Base-by-base conservation (phyloP, 2,888 invertebrate species). In the Itoplectis maculator region DNA sequence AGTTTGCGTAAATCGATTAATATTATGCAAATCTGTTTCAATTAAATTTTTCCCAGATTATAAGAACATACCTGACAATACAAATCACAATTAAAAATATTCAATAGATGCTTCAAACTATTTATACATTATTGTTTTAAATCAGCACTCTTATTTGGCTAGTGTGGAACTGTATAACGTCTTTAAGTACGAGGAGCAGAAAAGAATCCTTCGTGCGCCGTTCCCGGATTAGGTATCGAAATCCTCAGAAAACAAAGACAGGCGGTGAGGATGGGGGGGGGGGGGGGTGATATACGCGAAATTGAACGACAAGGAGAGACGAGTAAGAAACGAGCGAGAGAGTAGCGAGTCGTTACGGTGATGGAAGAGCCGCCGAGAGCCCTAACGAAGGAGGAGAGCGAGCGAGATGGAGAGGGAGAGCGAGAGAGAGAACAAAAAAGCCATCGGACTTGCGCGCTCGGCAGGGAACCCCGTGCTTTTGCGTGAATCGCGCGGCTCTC, bases 381-480 rank as follows among this genome's bases (percentile, higher is more conserved):
- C 3, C n/a, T 2, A 29, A 29, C 29, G 29, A 54, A 61, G 61
- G 45, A 5, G 2, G 11, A 15, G 5, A 5, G 29, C 2, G 29
- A 5, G 5, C 3, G 45, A 68, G 23, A 59, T 11, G 29, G 29
- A 29, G 29, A 5, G 5, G 29, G 45, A 68, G 23, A 59, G 18
- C 11, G 9, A 13, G 45, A 59, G 42, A 23, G 20, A 42, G 23
- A 59, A n/a, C n/a, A 35, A 65, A 66, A 73, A 54, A 77, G 61
- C 42, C 75, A 84, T 86, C 72, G 88, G 87, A 86, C 86, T 88
- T 87, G 87, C 88, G 88, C 88, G 88, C 83, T 84, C n/a, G 86
- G 86, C 83, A 82, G 85, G 81, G 66, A 83, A 84, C 85, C 85
- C 88, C 84, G 89, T 88, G 87, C 88, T 87, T 88, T 90, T 88